Conservation (phyloP, 2,797 vertebrate genomes). For the Hirundo rustica region DNA sequence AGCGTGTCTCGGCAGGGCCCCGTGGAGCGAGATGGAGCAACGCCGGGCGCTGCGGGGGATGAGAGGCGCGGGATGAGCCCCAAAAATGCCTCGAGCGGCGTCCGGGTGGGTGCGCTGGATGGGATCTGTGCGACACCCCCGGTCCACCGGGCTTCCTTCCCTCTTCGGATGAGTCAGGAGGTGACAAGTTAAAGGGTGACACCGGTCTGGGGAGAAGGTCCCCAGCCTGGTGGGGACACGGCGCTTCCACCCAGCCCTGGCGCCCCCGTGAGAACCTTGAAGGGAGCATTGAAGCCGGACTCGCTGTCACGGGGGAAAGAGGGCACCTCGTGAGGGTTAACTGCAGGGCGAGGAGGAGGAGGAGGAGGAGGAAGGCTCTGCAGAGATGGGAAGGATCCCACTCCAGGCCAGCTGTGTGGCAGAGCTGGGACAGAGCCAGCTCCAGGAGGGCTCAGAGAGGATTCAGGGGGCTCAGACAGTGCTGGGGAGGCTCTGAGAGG, state of each 20-base stretch:
- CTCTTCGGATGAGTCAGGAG: neutral
- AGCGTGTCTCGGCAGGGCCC: neutral
- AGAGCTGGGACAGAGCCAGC: neutral
- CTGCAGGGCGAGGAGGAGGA: neutral
- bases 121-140: neutral
- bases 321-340: neutral
- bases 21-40: neutral
- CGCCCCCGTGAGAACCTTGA: neutral
- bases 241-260: neutral
- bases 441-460: neutral
- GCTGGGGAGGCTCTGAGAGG: neutral
- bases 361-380: neutral
- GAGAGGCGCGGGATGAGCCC: neutral
- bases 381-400: neutral
- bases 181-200: neutral
- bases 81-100: rapidly evolving
- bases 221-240: neutral
- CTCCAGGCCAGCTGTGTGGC: neutral
- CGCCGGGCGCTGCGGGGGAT: neutral
- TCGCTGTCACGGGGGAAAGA: neutral
- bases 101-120: rapidly evolving
- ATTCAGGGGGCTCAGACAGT: neutral
- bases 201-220: neutral
- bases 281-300: neutral
- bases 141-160: neutral